Conservation (phyloP, 1,140 invertebrate species). For the Hyphantria cunea region DNA sequence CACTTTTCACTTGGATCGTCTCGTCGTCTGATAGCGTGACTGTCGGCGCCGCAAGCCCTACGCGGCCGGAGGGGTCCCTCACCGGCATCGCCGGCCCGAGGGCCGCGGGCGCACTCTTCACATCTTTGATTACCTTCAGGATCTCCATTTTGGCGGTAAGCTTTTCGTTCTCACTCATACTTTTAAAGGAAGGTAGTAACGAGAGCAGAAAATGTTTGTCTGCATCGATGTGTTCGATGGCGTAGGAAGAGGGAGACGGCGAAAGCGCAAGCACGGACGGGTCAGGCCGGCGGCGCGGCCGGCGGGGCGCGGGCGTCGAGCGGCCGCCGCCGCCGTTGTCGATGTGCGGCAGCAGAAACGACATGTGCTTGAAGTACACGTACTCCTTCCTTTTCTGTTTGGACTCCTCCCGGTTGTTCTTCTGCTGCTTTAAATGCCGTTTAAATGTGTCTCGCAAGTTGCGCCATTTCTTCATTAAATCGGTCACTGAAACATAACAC, state of each 20-base stretch:
- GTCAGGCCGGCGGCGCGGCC: not conserved
- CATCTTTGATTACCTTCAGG: constrained; percentile 44
- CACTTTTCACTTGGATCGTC: too few species aligned
- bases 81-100: not conserved
- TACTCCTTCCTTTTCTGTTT: constrained; percentile 45
- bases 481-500: constrained; percentile 38
- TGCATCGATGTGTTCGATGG: constrained; percentile 44
- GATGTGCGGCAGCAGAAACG: constrained; percentile 47
- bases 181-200: constrained; percentile 48
- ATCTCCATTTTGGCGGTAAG: constrained; percentile 54
- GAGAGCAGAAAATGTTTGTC: constrained; percentile 55
- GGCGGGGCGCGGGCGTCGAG: not conserved
- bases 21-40: too few species aligned
- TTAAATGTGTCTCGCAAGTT: constrained; percentile 56
- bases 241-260: too few species aligned
- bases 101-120: constrained; percentile 1
- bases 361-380: constrained; percentile 56
- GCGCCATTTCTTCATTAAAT: constrained; percentile 52
- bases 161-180: constrained; percentile 51
- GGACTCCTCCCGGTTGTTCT: constrained; percentile 38
- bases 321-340: not conserved
- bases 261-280: too few species aligned
- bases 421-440: constrained; percentile 42
- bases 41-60: too few species aligned
- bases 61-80: too few species aligned